A percentile compares a stretch with the other conserved stretches of the same genome.
Conservation (phyloP, 1,140 invertebrate genomes). For the Onthophagus taurus region DNA sequence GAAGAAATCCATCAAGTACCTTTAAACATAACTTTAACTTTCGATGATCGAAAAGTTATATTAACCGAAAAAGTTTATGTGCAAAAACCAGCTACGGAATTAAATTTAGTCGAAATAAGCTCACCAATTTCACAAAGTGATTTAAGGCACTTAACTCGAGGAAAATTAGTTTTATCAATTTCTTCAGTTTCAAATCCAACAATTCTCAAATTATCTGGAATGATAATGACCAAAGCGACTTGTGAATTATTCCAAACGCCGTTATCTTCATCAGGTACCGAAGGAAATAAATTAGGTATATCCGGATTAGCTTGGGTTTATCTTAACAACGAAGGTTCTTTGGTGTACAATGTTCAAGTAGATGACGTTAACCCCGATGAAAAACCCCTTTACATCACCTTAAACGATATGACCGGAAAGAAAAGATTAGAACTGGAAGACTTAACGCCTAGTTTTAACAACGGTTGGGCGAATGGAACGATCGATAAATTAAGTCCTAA, state of each 20-base stretch:
- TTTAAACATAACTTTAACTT: constrained; percentile 58
- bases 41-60: constrained; percentile 56
- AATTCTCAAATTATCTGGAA: constrained; percentile 50
- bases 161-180: constrained; percentile 56
- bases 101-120: constrained; percentile 64
- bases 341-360: constrained; percentile 62
- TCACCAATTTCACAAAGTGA: constrained; percentile 62
- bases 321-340: constrained; percentile 60
- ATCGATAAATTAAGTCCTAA: constrained; percentile 54
- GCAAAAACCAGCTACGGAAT: constrained; percentile 60
- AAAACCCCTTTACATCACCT: constrained; percentile 53
- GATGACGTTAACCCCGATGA: constrained; percentile 37
- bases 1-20: constrained; percentile 56
- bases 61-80: constrained; percentile 52
- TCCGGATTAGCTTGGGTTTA: constrained; percentile 69
- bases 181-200: constrained; percentile 54
- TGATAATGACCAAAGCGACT: constrained; percentile 56
- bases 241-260: constrained; percentile 74
- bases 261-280: constrained; percentile 41
- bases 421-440: constrained; percentile 60
- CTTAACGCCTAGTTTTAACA: constrained; percentile 46
- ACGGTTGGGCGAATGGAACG: constrained; percentile 57
- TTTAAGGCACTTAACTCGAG: constrained; percentile 58
- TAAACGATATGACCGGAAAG: constrained; percentile 60
- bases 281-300: constrained; percentile 34